Conservation (phyloP, 2,888 invertebrate species). For the Carpatolechia fugitivella region DNA sequence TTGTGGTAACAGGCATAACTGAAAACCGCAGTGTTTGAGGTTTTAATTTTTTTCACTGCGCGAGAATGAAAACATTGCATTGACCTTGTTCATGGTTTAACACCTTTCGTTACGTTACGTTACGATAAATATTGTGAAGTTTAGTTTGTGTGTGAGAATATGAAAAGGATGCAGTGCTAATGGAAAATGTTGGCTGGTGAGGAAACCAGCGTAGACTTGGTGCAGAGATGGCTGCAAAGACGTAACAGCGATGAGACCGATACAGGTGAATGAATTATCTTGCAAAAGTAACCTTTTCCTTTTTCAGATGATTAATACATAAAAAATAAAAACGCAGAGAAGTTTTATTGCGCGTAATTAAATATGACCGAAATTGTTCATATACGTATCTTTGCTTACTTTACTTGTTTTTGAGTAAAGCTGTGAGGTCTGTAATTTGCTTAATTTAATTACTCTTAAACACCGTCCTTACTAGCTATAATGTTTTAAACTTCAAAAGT, state of each 20-base stretch:
- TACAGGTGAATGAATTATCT: constrained; percentile 58
- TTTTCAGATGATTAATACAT: neutral
- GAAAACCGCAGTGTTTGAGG: constrained; percentile 1
- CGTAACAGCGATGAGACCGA: constrained; percentile 62
- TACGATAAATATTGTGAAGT: neutral
- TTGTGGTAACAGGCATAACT: constrained; percentile 24
- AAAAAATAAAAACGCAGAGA: neutral
- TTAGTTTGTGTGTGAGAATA: constrained; percentile 14
- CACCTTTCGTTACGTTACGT: neutral
- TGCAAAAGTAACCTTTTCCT: too few species aligned
- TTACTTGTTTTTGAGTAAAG: neutral
- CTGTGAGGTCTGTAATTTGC: neutral
- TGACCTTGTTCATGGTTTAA: neutral
- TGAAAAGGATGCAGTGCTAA: constrained; percentile 48
- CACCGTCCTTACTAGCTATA: neutral
- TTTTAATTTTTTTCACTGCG: neutral
- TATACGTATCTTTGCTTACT: neutral
- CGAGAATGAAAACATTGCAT: neutral
- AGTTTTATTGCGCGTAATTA: constrained; percentile 8
- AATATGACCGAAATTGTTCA: neutral
- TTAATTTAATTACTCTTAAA: constrained; percentile 1
- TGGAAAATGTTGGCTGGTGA: constrained; percentile 71
- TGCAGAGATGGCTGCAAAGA: constrained; percentile 67
- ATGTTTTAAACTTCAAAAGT: neutral
- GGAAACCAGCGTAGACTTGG: constrained; percentile 70